These are phyloP conservation scores for Coregonus clupeaformis DNA, from an alignment of 2,113 vertebrate genomes.

Conservation along the genomic window DNA sequence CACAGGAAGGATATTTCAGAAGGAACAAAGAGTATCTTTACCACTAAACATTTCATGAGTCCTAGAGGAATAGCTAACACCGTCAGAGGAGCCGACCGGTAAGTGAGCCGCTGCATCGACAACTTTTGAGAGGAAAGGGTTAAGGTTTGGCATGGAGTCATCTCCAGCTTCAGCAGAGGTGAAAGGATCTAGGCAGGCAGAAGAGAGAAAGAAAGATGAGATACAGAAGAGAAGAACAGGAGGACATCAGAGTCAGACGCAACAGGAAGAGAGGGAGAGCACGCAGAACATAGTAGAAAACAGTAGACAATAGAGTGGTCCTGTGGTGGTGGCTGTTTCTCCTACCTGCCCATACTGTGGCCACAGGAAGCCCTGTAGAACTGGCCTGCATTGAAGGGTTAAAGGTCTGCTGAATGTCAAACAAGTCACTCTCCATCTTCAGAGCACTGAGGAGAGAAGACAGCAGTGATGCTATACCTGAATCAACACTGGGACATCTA, in stretches of 20 bases:
- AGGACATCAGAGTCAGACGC: slow-evolving; percentile 73
- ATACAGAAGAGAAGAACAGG: slow-evolving; percentile 76
- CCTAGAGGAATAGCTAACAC: slow-evolving; percentile 96
- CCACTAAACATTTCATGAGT: slow-evolving; percentile 99
- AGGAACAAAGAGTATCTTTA: slow-evolving; percentile 83
- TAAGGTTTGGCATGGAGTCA: slow-evolving; percentile 97
- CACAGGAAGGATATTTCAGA: slow-evolving; percentile 37
- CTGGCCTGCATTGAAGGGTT: slow-evolving; percentile 83
- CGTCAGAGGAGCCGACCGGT: slow-evolving; percentile 92
- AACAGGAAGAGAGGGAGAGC: slow-evolving; percentile 57
- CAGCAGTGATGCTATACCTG: background rate
- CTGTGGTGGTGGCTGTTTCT: background rate
- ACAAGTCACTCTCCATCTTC: slow-evolving; percentile 94
- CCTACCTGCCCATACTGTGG: slow-evolving; percentile 94
- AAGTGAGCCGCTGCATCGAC: slow-evolving; percentile 87
- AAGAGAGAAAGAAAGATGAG: slow-evolving; percentile 66
- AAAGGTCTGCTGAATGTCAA: slow-evolving; percentile 93
- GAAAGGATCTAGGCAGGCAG: slow-evolving; percentile 94
- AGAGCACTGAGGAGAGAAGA: slow-evolving; percentile 79
- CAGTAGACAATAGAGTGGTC: background rate
- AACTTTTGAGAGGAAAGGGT: slow-evolving; percentile 98
- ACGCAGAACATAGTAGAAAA: slow-evolving; percentile 50
- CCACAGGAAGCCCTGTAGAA: slow-evolving; percentile 81
- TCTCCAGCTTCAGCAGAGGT: slow-evolving; percentile 95
- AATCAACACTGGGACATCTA: background rate